Evolutionary conservation across 2,113 vertebrate genomes (phyloP).

Genomic region (Percopsis transmontana): DNA sequence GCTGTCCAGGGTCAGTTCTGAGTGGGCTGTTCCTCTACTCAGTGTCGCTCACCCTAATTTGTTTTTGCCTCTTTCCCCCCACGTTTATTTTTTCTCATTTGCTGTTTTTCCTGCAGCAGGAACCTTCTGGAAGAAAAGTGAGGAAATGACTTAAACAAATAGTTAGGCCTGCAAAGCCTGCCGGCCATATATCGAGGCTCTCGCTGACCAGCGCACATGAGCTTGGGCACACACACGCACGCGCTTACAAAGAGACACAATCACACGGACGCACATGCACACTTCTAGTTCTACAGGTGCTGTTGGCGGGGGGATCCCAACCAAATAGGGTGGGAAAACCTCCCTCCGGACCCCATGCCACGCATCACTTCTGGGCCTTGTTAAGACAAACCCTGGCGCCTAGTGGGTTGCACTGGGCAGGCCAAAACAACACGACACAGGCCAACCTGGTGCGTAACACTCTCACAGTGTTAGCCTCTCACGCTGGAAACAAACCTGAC

Average conservation of each 20-base stretch:
- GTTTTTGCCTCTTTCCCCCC: conserved; percentile 48
- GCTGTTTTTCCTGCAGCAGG: conserved; percentile 61
- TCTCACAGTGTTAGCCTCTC: conserved; percentile 33
- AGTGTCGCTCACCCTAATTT: conserved; percentile 48
- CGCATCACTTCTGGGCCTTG: conserved; percentile 20
- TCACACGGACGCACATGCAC: conserved; percentile 28
- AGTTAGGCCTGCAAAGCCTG: conserved; percentile 42
- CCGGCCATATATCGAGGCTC: conserved; percentile 16
- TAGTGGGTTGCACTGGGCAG: conserved; percentile 45
- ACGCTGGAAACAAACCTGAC: conserved; percentile 42
- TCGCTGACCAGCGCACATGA: background rate
- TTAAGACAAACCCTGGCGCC: conserved; percentile 23
- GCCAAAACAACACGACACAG: conserved; percentile 14
- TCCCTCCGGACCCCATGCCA: background rate
- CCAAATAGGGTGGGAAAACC: background rate
- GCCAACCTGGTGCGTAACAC: conserved; percentile 24
- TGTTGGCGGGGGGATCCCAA: background rate
- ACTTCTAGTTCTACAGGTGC: background rate
- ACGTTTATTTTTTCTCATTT: conserved; percentile 60
- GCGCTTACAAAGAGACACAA: conserved; percentile 11
- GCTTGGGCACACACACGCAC: background rate
- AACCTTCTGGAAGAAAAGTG: conserved; percentile 42
- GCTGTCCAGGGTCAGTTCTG: conserved; percentile 3
- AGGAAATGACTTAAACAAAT: conserved; percentile 68
- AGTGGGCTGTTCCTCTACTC: conserved; percentile 29